phyloP scores from a whole-genome alignment of 1,140 invertebrate species.

The Gonatopus flavifemur region DNA sequence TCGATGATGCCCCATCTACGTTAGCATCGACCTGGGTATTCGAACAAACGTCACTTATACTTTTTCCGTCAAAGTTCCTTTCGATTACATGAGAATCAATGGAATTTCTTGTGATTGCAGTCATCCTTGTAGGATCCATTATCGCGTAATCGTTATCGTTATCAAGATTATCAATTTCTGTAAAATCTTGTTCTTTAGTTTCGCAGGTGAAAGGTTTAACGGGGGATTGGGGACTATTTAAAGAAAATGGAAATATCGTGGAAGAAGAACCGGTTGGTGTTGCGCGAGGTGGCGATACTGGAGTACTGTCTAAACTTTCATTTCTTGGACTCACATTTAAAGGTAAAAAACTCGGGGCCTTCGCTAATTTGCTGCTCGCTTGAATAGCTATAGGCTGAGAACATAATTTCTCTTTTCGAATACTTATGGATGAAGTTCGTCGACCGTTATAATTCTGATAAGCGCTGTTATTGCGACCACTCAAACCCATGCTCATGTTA shows the following conservation, averaged over 20 bases:
- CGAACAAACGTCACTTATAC: too few relatives aligned
- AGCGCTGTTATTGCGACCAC: conserved; percentile 30
- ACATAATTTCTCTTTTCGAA: conserved; percentile 53
- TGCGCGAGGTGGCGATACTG: conserved; percentile 54
- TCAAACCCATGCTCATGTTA: conserved; percentile 49
- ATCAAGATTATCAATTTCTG: conserved; percentile 5
- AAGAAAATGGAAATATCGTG: conserved; percentile 64
- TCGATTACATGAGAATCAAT: too few relatives aligned
- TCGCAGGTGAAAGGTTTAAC: conserved; percentile 48
- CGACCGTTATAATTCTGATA: conserved; percentile 24
- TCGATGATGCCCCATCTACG: too few relatives aligned
- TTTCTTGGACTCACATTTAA: conserved; percentile 48
- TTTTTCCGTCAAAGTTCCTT: too few relatives aligned
- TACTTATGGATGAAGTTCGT: conserved; percentile 32
- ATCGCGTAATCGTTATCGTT: conserved; percentile 43
- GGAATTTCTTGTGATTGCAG: neutral
- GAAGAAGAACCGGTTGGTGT: conserved; percentile 60
- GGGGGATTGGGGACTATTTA: conserved; percentile 64
- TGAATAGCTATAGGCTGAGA: conserved; percentile 66
- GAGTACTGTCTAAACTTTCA: conserved; percentile 53
- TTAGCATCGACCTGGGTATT: too few relatives aligned
- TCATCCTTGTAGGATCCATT: conserved; percentile 33
- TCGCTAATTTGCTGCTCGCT: conserved; percentile 47
- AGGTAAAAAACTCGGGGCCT: conserved; percentile 50
- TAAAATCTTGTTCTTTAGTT: conserved; percentile 22